Evolutionary conservation across 2,888 invertebrate species (phyloP).

Genomic region (Synergus gifuensis): DNA sequence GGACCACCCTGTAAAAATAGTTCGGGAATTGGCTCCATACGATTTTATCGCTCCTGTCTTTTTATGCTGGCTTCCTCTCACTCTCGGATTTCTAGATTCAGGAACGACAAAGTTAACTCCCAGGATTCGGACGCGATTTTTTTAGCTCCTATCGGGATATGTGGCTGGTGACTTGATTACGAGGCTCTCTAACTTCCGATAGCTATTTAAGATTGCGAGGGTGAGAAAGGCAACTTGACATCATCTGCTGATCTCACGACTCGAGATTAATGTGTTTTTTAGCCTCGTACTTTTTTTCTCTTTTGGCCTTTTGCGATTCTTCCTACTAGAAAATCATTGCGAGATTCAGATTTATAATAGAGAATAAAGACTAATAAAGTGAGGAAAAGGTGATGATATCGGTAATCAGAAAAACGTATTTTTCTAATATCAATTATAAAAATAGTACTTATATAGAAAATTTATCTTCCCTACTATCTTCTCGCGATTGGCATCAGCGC

Average conservation of each 20-base stretch:
- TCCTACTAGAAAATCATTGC: background rate
- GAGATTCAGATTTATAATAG: background rate
- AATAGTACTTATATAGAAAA: background rate
- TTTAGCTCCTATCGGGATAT: background rate
- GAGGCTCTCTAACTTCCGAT: conserved; percentile 15
- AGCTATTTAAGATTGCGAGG: conserved; percentile 10
- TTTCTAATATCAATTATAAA: background rate
- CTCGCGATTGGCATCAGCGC: conserved; percentile 12
- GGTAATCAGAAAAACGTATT: background rate
- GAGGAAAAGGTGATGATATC: background rate
- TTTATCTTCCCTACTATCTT: background rate
- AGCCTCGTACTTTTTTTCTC: background rate
- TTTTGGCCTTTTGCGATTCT: background rate
- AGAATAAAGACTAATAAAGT: background rate
- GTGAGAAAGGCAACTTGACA: background rate
- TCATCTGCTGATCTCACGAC: background rate
- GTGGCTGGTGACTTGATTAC: conserved; percentile 16
- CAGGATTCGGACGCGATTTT: conserved; percentile 19
- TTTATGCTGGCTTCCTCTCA: conserved; percentile 45
- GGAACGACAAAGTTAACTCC: conserved; percentile 11
- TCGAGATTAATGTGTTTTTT: background rate
- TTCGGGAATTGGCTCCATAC: conserved; percentile 55
- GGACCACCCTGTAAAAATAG: conserved; percentile 57
- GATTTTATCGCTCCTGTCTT: conserved; percentile 57
- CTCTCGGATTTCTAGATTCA: conserved; percentile 3